Conservation (phyloP, 2,113 vertebrate species). For the Thryonomys swinderianus region DNA sequence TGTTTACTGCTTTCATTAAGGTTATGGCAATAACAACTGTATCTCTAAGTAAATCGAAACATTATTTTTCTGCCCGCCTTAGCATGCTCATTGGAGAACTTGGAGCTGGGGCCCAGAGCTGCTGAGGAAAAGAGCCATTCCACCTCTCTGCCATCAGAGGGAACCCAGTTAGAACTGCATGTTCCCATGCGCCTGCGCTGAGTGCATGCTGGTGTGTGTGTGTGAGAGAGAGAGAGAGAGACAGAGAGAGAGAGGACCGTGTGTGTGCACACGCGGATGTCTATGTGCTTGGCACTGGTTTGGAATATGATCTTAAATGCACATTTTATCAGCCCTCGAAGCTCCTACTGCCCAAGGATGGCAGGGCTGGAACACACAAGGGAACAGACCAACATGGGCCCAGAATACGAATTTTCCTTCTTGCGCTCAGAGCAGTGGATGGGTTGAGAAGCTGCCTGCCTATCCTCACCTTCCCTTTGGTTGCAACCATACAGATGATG, state of each 20-base stretch:
- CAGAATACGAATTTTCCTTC: slow-evolving; percentile 71
- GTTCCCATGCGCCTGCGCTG: slow-evolving; percentile 26
- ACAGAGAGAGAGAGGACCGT: no score
- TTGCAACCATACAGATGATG: slow-evolving; percentile 67
- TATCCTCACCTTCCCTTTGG: slow-evolving; percentile 59
- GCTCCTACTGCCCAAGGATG: slow-evolving; percentile 71
- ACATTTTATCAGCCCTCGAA: slow-evolving; percentile 74
- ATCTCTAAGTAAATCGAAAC: slow-evolving; percentile 86
- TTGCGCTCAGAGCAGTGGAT: slow-evolving; percentile 61
- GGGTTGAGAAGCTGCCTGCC: background rate
- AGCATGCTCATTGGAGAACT: slow-evolving; percentile 61
- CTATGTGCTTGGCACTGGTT: background rate
- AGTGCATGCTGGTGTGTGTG: background rate
- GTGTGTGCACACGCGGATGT: fast-evolving
- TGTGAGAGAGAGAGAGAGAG: no score
- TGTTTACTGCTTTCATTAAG: slow-evolving; percentile 90
- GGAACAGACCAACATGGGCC: slow-evolving; percentile 47
- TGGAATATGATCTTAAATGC: slow-evolving; percentile 74
- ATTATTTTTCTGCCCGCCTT: slow-evolving; percentile 79
- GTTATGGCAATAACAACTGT: slow-evolving; percentile 84
- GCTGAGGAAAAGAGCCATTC: slow-evolving; percentile 17
- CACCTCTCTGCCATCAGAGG: slow-evolving; percentile 17
- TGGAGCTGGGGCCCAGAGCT: slow-evolving; percentile 34
- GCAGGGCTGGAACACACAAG: slow-evolving; percentile 48
- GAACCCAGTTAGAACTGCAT: slow-evolving; percentile 15